Evolutionary conservation across 2,888 invertebrate species (phyloP).

Genomic region (Melikaiella ostensackeni): DNA sequence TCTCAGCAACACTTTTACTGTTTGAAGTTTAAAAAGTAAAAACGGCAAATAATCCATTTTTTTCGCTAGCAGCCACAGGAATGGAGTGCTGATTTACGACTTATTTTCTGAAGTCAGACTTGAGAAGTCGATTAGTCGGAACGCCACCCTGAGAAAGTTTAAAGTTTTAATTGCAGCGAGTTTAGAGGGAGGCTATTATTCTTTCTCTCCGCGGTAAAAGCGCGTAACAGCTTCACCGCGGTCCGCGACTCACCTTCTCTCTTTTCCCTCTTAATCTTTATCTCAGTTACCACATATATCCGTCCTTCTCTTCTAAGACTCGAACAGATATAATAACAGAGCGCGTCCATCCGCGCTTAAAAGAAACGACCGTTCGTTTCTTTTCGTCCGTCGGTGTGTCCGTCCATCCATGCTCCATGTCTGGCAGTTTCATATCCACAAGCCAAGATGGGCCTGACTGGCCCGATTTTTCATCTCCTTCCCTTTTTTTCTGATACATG

Average conservation of each 20-base stretch:
- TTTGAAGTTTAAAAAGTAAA: neutral
- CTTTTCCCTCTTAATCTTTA: conserved; percentile 49
- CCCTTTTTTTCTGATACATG: conserved; percentile 28
- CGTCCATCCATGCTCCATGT: conserved; percentile 54
- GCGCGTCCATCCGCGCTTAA: conserved; percentile 68
- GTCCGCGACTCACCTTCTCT: conserved; percentile 54
- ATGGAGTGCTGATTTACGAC: conserved; percentile 50
- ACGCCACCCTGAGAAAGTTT: conserved; percentile 51
- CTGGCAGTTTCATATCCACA: conserved; percentile 65
- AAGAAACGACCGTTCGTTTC: conserved; percentile 68
- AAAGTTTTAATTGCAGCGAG: conserved; percentile 70
- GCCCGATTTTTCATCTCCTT: conserved; percentile 70
- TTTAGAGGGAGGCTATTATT: conserved; percentile 73
- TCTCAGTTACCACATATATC: conserved; percentile 39
- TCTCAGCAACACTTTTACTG: no score
- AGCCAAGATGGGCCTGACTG: conserved; percentile 46
- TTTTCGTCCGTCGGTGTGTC: conserved; percentile 60
- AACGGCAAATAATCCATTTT: neutral
- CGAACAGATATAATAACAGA: conserved; percentile 73
- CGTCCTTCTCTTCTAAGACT: conserved; percentile 58
- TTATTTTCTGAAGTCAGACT: conserved; percentile 47
- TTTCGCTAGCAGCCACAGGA: conserved; percentile 1
- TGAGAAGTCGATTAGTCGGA: conserved; percentile 51
- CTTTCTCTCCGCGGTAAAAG: conserved; percentile 67
- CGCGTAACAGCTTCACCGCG: conserved; percentile 53